A percentile compares a stretch with the other conserved stretches of the same genome.
Conservation (phyloP, 2,888 invertebrate genomes). For the Eudemis profundana region DNA sequence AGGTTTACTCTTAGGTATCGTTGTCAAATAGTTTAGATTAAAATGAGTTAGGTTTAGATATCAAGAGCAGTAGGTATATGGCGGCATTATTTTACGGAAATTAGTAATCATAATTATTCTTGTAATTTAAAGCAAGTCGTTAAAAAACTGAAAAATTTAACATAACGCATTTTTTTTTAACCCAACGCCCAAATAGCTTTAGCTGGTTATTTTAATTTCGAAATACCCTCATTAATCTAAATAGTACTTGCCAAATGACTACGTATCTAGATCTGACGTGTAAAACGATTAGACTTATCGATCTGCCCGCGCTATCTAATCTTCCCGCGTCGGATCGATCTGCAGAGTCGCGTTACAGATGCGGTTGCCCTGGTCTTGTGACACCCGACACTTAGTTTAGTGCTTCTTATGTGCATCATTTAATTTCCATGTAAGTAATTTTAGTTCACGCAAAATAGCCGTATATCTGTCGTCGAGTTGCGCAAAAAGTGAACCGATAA, state of each 20-base stretch:
- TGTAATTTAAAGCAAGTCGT: too few relatives aligned
- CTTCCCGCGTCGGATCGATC: conserved; percentile 16
- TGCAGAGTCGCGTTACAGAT: neutral
- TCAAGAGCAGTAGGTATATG: too few relatives aligned
- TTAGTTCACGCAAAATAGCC: too few relatives aligned
- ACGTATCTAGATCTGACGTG: neutral
- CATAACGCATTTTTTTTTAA: too few relatives aligned
- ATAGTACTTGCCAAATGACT: neutral
- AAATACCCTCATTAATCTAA: neutral
- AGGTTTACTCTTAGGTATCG: too few relatives aligned
- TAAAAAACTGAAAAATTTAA: too few relatives aligned
- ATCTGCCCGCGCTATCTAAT: conserved; percentile 13
- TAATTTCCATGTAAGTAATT: neutral
- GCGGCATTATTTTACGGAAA: too few relatives aligned
- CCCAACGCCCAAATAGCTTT: neutral
- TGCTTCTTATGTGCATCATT: neutral
- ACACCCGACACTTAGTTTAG: neutral
- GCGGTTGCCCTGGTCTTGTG: conserved; percentile 4
- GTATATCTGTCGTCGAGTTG: too few relatives aligned
- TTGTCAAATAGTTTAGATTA: too few relatives aligned
- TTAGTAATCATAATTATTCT: too few relatives aligned
- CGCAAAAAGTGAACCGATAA: too few relatives aligned
- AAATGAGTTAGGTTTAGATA: too few relatives aligned
- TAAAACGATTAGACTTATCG: conserved; percentile 20
- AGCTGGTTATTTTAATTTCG: neutral